Evolutionary conservation across 2,797 vertebrate genomes (phyloP).

Genomic region (Microctenopoma stevenorrisi): DNA sequence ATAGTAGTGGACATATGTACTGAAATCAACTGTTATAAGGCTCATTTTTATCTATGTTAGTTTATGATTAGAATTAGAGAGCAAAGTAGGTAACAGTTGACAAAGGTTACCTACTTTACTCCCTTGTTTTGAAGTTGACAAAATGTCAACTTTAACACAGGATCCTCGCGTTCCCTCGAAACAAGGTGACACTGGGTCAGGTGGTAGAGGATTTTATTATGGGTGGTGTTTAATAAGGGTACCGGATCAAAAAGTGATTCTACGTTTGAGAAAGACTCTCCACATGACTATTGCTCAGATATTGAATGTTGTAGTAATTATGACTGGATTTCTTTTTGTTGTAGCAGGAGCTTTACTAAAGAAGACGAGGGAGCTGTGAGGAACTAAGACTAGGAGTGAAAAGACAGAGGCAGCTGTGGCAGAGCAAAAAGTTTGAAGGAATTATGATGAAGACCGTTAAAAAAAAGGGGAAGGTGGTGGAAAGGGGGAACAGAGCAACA

Average conservation of each 20-base stretch:
- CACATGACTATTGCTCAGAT: slow-evolving; percentile 27
- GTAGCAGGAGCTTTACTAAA: slow-evolving; percentile 3
- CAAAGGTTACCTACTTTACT: too few relatives aligned
- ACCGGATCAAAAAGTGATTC: too few relatives aligned
- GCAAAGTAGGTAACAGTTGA: too few relatives aligned
- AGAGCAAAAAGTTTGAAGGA: slow-evolving; percentile 44
- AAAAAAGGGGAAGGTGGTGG: slow-evolving; percentile 26
- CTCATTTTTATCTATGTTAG: too few relatives aligned
- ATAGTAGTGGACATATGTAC: too few relatives aligned
- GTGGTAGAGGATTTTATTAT: neutral
- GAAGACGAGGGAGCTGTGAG: slow-evolving; percentile 25
- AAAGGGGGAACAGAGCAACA: slow-evolving; percentile 16
- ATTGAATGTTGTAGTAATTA: slow-evolving; percentile 12
- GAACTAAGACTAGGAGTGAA: slow-evolving; percentile 18
- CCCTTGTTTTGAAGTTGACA: too few relatives aligned
- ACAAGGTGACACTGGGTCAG: too few relatives aligned
- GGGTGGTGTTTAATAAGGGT: too few relatives aligned
- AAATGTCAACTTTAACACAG: too few relatives aligned
- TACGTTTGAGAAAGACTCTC: neutral
- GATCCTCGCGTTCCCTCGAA: too few relatives aligned
- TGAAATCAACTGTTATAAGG: too few relatives aligned
- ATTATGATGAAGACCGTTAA: slow-evolving; percentile 45
- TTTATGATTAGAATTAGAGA: too few relatives aligned
- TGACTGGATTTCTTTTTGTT: slow-evolving; percentile 16
- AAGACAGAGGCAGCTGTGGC: slow-evolving; percentile 49